Percentiles rank a stretch among this genome's conserved stretches.
Conservation (phyloP, 2,888 invertebrate genomes). For the Diaphora mendica region DNA sequence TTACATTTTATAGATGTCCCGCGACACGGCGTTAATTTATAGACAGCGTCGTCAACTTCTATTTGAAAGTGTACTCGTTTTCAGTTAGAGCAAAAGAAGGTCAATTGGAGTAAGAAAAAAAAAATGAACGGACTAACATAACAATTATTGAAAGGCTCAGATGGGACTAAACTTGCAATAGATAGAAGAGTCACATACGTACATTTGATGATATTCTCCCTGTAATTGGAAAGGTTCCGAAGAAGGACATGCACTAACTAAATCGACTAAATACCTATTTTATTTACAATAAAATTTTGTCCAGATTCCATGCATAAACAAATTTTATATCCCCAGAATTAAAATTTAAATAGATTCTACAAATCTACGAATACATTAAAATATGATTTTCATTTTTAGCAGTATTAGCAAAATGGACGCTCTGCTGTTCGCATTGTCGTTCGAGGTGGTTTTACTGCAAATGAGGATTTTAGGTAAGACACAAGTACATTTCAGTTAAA, state of each 20-base stretch:
- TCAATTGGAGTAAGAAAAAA: neutral
- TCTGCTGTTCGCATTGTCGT: conserved; percentile 70
- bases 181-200: neutral
- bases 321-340: neutral
- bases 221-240: neutral
- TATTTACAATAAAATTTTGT: neutral
- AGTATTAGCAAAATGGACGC: conserved; percentile 71
- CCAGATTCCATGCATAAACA: neutral
- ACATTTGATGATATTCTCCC: neutral
- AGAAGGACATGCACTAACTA: neutral
- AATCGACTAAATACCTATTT: neutral
- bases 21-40: neutral
- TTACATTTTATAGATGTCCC: too few relatives aligned
- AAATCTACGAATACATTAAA: conserved; percentile 18
- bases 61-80: neutral
- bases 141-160: neutral
- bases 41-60: too few relatives aligned
- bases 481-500: neutral
- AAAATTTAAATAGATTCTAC: conserved; percentile 2
- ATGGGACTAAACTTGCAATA: neutral
- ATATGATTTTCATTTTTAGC: conserved; percentile 37
- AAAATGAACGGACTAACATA: neutral
- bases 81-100: neutral
- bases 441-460: conserved; percentile 76
- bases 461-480: conserved; percentile 70